A percentile compares a stretch with the other conserved stretches of the same genome.
Conservation (phyloP, 2,113 vertebrate genomes). For the Oostethus manadensis region DNA sequence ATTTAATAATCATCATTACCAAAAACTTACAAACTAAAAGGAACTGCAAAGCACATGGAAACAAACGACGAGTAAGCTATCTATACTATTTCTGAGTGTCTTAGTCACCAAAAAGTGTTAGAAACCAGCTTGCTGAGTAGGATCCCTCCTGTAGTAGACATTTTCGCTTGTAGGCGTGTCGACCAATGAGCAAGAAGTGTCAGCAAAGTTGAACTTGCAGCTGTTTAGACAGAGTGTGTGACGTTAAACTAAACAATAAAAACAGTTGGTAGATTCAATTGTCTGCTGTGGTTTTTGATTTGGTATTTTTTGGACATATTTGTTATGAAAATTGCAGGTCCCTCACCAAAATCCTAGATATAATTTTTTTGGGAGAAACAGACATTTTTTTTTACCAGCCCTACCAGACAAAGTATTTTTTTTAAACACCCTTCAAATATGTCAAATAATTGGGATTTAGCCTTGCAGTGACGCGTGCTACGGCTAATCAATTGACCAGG, state of each 20-base stretch:
- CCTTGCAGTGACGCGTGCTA: too few relatives aligned
- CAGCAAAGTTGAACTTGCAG: neutral
- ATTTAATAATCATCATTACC: conserved; percentile 38
- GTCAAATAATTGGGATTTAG: too few relatives aligned
- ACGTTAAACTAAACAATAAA: neutral
- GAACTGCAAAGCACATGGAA: conserved; percentile 43
- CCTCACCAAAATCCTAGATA: too few relatives aligned
- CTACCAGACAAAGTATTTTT: too few relatives aligned
- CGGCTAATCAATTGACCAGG: too few relatives aligned
- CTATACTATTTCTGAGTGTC: conserved; percentile 43
- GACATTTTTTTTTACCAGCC: too few relatives aligned
- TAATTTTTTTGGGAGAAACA: too few relatives aligned
- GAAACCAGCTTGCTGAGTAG: conserved; percentile 30
- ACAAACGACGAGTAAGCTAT: conserved; percentile 62
- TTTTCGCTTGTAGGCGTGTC: too few relatives aligned
- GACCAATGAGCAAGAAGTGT: too few relatives aligned
- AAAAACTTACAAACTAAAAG: conserved; percentile 6
- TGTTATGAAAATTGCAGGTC: too few relatives aligned
- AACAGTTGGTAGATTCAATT: neutral
- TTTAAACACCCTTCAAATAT: too few relatives aligned
- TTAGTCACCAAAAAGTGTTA: conserved; percentile 25
- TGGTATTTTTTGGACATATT: neutral
- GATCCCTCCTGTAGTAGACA: neutral
- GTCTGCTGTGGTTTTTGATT: neutral
- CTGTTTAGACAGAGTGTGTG: neutral